A percentile compares a stretch with the other conserved stretches of the same genome.
Conservation (phyloP, 2,888 invertebrate species). For the Rhodophaea formosa region DNA sequence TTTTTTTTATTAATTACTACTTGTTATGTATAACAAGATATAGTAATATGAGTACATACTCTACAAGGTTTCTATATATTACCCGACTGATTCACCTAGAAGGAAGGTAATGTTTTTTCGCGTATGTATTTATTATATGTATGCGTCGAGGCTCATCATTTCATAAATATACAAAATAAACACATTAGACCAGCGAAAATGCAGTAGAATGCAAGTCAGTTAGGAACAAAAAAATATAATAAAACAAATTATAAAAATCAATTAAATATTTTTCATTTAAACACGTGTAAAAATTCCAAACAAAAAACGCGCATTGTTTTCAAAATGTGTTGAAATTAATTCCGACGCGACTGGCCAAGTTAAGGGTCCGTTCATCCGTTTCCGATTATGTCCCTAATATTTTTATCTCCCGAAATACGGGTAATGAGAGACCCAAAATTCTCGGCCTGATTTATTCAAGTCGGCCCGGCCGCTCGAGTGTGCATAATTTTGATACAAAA, state of each 20-base stretch:
- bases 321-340: conserved; percentile 22
- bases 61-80: too few relatives aligned
- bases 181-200: too few relatives aligned
- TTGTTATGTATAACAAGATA: too few relatives aligned
- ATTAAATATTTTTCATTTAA: neutral
- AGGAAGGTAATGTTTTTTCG: too few relatives aligned
- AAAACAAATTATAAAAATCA: too few relatives aligned
- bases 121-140: too few relatives aligned
- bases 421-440: conserved; percentile 76
- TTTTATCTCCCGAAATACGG: conserved; percentile 80
- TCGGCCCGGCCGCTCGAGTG: conserved; percentile 69
- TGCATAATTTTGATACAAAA: conserved; percentile 80
- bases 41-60: too few relatives aligned
- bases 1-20: too few relatives aligned
- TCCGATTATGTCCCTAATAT: conserved; percentile 80
- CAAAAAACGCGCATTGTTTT: neutral
- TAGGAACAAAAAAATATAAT: neutral
- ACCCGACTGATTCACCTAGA: too few relatives aligned
- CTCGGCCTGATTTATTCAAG: conserved; percentile 77
- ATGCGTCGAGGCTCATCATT: too few relatives aligned
- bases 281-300: conserved; percentile 5
- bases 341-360: conserved; percentile 28
- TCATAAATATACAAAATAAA: too few relatives aligned
- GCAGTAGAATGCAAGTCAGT: too few relatives aligned
- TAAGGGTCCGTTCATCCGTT: conserved; percentile 67